A percentile compares a stretch with the other conserved stretches of the same genome.
Conservation (phyloP, 2,888 invertebrate species). For the Doris montereyensis region DNA sequence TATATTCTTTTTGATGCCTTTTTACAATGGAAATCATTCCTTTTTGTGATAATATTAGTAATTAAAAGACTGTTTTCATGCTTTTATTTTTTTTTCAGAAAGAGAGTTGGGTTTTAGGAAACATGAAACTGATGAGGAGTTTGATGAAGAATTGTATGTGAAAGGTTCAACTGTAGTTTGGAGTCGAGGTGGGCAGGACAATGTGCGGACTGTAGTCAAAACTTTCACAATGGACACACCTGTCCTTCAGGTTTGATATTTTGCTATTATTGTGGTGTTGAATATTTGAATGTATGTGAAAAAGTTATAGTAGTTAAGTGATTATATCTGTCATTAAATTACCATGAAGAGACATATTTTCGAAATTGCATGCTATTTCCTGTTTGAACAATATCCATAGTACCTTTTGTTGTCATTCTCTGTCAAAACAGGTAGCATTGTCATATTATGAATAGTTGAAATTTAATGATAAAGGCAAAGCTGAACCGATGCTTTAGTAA, state of each 20-base stretch:
- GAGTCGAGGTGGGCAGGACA: slow-evolving; percentile 75
- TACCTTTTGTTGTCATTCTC: too few relatives aligned
- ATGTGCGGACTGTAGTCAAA: slow-evolving; percentile 74
- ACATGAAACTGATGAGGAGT: slow-evolving; percentile 28
- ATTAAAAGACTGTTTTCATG: neutral
- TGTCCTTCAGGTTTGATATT: slow-evolving; percentile 78
- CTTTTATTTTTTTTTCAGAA: slow-evolving; percentile 49
- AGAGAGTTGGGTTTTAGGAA: slow-evolving; percentile 58
- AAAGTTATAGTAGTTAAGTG: too few relatives aligned
- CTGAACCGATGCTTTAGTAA: too few relatives aligned
- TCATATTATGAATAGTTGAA: too few relatives aligned
- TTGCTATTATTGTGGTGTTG: too few relatives aligned
- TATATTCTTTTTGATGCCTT: neutral
- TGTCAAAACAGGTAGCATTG: too few relatives aligned
- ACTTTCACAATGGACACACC: slow-evolving; percentile 88
- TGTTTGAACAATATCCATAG: too few relatives aligned
- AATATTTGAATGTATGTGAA: too few relatives aligned
- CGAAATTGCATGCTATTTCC: too few relatives aligned
- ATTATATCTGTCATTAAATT: too few relatives aligned
- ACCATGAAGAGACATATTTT: too few relatives aligned
- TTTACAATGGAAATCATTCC: neutral
- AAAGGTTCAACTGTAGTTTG: slow-evolving; percentile 88
- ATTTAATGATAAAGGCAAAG: too few relatives aligned
- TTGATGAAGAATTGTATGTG: slow-evolving; percentile 90
- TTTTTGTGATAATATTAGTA: neutral